Conservation (phyloP, 2,888 invertebrate species). For the Podabrus alpinus region DNA sequence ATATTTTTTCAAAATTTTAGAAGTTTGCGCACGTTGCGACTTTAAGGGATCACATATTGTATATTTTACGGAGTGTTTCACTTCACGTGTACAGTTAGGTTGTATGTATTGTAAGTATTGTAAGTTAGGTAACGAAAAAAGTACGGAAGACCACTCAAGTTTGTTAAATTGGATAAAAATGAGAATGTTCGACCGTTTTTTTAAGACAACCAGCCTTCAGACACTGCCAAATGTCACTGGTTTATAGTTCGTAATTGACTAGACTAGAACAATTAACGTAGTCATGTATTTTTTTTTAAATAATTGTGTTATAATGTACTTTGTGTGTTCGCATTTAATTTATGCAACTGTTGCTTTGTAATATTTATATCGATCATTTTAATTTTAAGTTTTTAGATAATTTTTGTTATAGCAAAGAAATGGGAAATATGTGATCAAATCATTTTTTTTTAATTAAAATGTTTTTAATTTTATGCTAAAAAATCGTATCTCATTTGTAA, state of each 20-base stretch:
- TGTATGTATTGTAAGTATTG: constrained; percentile 50
- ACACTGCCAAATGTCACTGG: constrained; percentile 40
- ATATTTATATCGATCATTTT: constrained; percentile 22
- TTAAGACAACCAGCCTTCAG: constrained; percentile 36
- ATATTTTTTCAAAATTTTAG: constrained; percentile 3
- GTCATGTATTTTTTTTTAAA: constrained; percentile 30
- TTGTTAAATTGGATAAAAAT: constrained; percentile 29
- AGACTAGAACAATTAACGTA: constrained; percentile 37
- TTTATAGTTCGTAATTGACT: constrained; percentile 35
- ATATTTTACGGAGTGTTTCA: constrained; percentile 41
- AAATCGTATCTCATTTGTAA: neutral
- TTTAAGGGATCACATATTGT: constrained; percentile 36
- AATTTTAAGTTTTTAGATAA: neutral
- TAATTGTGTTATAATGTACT: constrained; percentile 38
- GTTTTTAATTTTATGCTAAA: neutral
- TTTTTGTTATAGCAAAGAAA: neutral
- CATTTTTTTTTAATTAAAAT: neutral
- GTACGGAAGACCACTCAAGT: constrained; percentile 35
- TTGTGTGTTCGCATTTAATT: constrained; percentile 49
- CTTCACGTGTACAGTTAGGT: constrained; percentile 50
- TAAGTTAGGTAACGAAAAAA: constrained; percentile 40
- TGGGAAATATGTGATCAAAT: neutral
- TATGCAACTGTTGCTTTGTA: constrained; percentile 36
- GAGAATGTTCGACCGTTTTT: constrained; percentile 30
- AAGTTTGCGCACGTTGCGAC: constrained; percentile 15